Base-by-base conservation (phyloP, 2,797 vertebrate species). In the Enteromius mattozi region DNA sequence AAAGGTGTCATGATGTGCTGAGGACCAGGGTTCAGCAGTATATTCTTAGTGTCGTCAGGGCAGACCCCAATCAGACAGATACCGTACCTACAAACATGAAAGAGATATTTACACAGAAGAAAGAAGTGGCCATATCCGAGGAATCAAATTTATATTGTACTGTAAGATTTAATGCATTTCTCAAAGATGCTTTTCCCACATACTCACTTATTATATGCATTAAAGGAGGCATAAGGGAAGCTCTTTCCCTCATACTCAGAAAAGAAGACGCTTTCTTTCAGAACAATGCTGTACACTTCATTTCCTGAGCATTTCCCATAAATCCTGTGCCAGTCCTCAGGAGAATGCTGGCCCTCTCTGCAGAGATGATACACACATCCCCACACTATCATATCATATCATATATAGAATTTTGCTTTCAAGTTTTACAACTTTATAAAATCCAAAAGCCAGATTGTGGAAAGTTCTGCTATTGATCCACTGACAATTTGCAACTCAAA, bases 201-300 rank as follows among this genome's bases (percentile, higher is more conserved):
- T 74, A 86, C 91, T 94, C 92, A 97, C 96, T 96, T 97, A 86
- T 96, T 96, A 90, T 97, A 96, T 0, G 95, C 95, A 0, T 96
- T 95, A 90, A 97, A 97, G 77, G 96, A 95, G 0, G 96, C 96
- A 0, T 95, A 96, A 72, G 95, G 95, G 92, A 97, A 97, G 90
- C 95, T 97, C 90, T 96, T 96, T 61, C 96, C 96, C 84, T 96
- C 91, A 0, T 96, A 96, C 76, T 96, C 95, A 77, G 94, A 94
- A 91, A 97, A 96, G 92, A 97, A 96, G 85, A 96, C 92, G 93
- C 96, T 97, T 93, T 97, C 95, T 0, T 94, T 94, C 92, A 96
- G 93, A 3, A 95, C 92, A 86, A 96, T 95, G 90, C 95, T 96
- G 88, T 97, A 97, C 30, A 97, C 95, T 86, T 97, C 96, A 0